A percentile compares a stretch with the other conserved stretches of the same genome.
Evolutionary conservation across 2,888 invertebrate species (phyloP).

Genomic region (Aleiodes alternator): DNA sequence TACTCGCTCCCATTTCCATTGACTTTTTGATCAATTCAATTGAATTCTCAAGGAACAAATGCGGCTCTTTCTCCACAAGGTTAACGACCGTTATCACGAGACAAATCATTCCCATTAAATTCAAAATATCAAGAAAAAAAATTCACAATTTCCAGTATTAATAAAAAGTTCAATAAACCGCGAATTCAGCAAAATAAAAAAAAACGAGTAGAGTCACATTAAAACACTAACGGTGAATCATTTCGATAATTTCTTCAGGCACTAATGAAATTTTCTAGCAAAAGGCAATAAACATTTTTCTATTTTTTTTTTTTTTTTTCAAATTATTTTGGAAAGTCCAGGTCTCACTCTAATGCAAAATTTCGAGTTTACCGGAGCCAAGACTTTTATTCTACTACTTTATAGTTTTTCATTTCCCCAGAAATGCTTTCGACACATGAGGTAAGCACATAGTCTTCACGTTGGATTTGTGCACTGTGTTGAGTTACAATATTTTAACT

Average conservation of each 20-base stretch:
- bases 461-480: slow-evolving; percentile 50
- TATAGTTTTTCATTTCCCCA: background rate
- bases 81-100: slow-evolving; percentile 45
- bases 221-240: slow-evolving; percentile 40
- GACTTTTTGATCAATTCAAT: background rate
- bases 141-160: background rate
- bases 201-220: background rate
- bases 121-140: background rate
- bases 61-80: slow-evolving; percentile 13
- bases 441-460: slow-evolving; percentile 24
- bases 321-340: too few relatives aligned
- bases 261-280: background rate
- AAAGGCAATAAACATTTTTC: too few relatives aligned
- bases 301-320: too few relatives aligned
- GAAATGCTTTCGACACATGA: background rate
- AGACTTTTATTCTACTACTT: too few relatives aligned
- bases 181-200: background rate
- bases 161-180: slow-evolving; percentile 2
- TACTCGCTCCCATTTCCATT: slow-evolving; percentile 28
- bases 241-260: slow-evolving; percentile 35
- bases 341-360: too few relatives aligned
- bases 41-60: background rate
- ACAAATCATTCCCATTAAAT: slow-evolving; percentile 63
- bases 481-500: slow-evolving; percentile 46
- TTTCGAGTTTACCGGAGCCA: too few relatives aligned